These are phyloP conservation scores for Ephestia elutella DNA, from an alignment of 1,140 invertebrate genomes.

Conservation along the genomic window DNA sequence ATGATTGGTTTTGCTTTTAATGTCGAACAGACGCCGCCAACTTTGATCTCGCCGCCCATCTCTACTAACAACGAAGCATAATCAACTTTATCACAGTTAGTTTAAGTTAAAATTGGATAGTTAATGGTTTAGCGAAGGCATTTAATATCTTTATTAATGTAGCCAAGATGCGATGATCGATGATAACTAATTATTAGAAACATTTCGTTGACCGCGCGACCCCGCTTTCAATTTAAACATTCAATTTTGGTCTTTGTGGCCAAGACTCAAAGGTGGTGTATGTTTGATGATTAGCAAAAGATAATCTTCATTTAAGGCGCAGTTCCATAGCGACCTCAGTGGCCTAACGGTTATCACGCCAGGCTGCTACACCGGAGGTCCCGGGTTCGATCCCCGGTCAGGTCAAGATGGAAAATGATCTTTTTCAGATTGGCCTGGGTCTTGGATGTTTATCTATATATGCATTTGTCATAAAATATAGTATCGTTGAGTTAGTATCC, in stretches of 20 bases:
- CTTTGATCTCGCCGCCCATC: constrained; percentile 65
- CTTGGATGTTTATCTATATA: no score
- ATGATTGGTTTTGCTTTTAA: constrained; percentile 66
- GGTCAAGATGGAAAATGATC: no score
- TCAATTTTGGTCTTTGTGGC: constrained; percentile 28
- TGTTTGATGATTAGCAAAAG: constrained; percentile 38
- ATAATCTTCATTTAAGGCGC: constrained; percentile 57
- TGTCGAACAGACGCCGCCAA: constrained; percentile 52
- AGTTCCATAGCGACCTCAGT: no score
- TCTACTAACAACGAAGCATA: background rate
- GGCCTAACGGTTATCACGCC: no score
- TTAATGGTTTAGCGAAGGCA: constrained; percentile 37
- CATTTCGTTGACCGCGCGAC: constrained; percentile 65
- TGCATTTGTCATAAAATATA: no score
- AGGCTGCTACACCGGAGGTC: no score
- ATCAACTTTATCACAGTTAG: constrained; percentile 18
- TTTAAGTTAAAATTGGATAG: constrained; percentile 21
- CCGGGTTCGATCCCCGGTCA: no score
- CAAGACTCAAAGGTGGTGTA: constrained; percentile 21
- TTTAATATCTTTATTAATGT: constrained; percentile 74
- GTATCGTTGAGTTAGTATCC: no score
- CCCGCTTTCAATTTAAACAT: constrained; percentile 17
- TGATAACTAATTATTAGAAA: constrained; percentile 74
- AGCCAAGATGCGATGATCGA: constrained; percentile 65
- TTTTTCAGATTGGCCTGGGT: no score